Evolutionary conservation across 1,140 invertebrate genomes (phyloP).

Genomic region (Brachionus calyciflorus): DNA sequence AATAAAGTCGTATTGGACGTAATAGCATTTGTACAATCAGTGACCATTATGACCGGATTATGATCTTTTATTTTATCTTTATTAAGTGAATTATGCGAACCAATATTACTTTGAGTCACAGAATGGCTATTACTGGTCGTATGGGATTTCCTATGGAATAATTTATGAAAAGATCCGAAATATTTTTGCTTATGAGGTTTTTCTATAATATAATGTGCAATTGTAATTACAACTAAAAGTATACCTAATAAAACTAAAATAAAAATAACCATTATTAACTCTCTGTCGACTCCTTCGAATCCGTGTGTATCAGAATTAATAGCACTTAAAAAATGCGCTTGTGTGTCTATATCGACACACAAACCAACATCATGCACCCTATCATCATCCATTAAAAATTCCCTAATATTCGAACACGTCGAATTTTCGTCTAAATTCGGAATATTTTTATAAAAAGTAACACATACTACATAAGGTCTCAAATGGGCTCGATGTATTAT

Average conservation of each 20-base stretch:
- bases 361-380: constrained; percentile 11
- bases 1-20: neutral
- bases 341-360: constrained; percentile 38
- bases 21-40: neutral
- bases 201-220: constrained; percentile 24
- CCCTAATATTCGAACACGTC: neutral
- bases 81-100: neutral
- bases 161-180: neutral
- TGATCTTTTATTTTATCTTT: neutral
- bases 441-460: constrained; percentile 8
- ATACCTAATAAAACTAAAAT: neutral
- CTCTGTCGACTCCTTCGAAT: neutral
- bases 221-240: neutral
- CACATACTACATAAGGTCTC: constrained; percentile 40
- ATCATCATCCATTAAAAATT: neutral
- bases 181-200: neutral
- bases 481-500: constrained; percentile 18
- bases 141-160: neutral
- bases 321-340: constrained; percentile 21
- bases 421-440: neutral
- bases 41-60: neutral
- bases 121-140: neutral
- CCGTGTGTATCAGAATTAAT: constrained; percentile 15
- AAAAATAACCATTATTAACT: constrained; percentile 35
- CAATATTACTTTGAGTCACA: neutral